Base-by-base conservation (phyloP, 2,113 vertebrate genomes). In the Jacana jacana region DNA sequence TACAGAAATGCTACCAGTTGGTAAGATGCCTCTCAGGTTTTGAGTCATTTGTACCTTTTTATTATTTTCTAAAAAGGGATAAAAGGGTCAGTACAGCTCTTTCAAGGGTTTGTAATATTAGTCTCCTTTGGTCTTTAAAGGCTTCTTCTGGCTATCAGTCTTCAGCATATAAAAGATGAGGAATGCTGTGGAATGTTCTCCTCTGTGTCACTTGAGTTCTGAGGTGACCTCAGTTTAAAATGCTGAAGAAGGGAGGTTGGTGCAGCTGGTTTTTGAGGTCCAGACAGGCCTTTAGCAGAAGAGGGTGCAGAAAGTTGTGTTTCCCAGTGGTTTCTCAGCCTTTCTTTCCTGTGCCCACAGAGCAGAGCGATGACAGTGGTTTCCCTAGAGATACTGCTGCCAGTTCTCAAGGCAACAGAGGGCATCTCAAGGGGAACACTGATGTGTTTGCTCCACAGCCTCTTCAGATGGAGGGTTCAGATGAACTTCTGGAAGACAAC, bases 401-500 rank as follows among this genome's bases (percentile, higher is more conserved):
- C 82, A 64, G 46, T 35, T 66, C 76, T 77, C 70, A 61, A 31
- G 70, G 33, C 14, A 5, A 71, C 73, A 52, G 78, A 82, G 87
- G 75, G 40, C 60, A 46, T 58, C 54, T 83, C 61, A 82, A 95
- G 84, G 94, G 86, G 65, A 92, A 17, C 54, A 4, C 10, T 68
- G 44, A 30, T 71, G 69, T 84, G 51, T 86, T 86, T 84, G 86
- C 72, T 86, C 33, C 68, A 35, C 46, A 86, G 81, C 76, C 85
- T 81, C 79, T 46, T 76, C 81, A 66, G 49, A 52, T 64, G 85
- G 40, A 81, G 78, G 71, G 49, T 61, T 84, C 60, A 28, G 44
- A 75, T 70, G 61, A 96, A 87, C 86, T 92, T 95, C 65, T 46
- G 58, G 49, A 84, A 95, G 94, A 96, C 95, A 97, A 13, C 78